These are phyloP conservation scores for Imbricaverruca yamaguchii DNA, from an alignment of 2,888 invertebrate species.

Conservation along the genomic window DNA sequence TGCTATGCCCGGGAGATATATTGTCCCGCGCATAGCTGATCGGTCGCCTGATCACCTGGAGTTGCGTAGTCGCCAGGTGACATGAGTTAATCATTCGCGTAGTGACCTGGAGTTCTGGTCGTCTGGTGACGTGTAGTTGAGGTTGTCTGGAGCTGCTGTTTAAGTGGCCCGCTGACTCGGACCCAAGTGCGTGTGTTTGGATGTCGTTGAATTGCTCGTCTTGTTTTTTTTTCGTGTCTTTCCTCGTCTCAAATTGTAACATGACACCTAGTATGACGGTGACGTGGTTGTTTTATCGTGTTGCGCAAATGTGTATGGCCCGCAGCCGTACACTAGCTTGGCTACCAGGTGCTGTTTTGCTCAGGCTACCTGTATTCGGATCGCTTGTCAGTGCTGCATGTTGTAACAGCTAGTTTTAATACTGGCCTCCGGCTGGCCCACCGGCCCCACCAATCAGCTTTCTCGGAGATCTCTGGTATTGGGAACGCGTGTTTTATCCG, in stretches of 20 bases:
- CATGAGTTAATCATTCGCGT: too few species aligned
- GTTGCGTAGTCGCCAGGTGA: too few species aligned
- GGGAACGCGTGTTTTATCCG: too few species aligned
- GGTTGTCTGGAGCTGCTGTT: too few species aligned
- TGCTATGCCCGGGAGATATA: background rate
- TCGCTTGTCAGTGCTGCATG: background rate
- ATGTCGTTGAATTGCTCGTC: too few species aligned
- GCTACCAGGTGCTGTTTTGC: background rate
- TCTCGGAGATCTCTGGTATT: background rate
- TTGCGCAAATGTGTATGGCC: background rate
- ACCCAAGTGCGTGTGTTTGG: too few species aligned
- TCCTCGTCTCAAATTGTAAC: background rate
- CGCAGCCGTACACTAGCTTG: background rate
- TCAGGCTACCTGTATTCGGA: background rate
- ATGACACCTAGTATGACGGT: background rate
- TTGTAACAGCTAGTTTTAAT: background rate
- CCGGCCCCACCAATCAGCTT: background rate
- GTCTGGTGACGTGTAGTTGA: too few species aligned
- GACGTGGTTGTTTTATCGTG: background rate
- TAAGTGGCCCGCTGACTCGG: too few species aligned
- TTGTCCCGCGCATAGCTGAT: background rate
- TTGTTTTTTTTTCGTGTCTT: background rate
- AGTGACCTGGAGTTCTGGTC: too few species aligned
- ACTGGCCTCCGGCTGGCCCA: background rate
- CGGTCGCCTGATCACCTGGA: too few species aligned